A percentile compares a stretch with the other conserved stretches of the same genome.
Evolutionary conservation across 53 echinoderm and acorn worm species (phyloP).

Genomic region (Echinarachnius parma): DNA sequence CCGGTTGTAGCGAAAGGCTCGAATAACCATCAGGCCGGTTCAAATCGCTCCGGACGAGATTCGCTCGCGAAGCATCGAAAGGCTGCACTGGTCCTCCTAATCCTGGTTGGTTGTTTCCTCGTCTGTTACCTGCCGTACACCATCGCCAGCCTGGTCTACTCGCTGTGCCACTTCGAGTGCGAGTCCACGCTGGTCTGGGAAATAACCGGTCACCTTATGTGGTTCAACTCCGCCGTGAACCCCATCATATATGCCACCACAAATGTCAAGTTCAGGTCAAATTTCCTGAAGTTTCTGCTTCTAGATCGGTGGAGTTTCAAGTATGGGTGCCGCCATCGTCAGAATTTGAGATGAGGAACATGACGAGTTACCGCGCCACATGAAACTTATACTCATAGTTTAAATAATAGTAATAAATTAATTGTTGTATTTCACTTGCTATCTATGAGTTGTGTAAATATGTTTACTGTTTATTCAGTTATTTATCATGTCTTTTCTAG

Average conservation of each 20-base stretch:
- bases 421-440: too few species aligned
- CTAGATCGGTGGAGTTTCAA: conserved; percentile 26
- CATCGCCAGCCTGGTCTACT: conserved; percentile 3
- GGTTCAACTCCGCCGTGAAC: conserved; percentile 70
- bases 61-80: conserved; percentile 15
- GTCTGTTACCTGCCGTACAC: conserved; percentile 48
- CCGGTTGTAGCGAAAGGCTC: too few species aligned
- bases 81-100: conserved; percentile 11
- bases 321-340: too few species aligned
- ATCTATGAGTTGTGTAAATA: too few species aligned
- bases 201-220: conserved; percentile 45
- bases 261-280: conserved; percentile 57
- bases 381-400: too few species aligned
- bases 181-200: conserved; percentile 42
- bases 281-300: conserved; percentile 37
- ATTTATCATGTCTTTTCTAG: too few species aligned
- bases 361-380: too few species aligned
- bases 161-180: conserved; percentile 16
- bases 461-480: too few species aligned
- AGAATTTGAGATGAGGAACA: too few species aligned
- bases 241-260: conserved; percentile 72
- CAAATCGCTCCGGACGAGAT: too few species aligned
- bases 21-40: too few species aligned
- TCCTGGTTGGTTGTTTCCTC: conserved; percentile 32
- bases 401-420: too few species aligned